Evolutionary conservation across 2,888 invertebrate species (phyloP), one percentile per base, ranked within the genome.

Genomic region (Platynereis dumerilii): DNA sequence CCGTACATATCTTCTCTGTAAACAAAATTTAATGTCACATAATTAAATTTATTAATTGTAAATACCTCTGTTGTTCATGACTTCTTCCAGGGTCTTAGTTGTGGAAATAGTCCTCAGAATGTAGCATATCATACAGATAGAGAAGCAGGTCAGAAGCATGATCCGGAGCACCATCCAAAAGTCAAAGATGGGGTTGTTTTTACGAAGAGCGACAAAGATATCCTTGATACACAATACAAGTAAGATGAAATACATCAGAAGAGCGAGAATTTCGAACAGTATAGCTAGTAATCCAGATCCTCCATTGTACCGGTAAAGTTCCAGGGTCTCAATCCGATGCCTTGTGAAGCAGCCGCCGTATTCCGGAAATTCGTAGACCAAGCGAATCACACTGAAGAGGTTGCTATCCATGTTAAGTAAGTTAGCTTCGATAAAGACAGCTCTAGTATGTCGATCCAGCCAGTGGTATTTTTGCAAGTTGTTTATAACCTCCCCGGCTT

Each of bases 361-460:
- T 2, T 45, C 17, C 1, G 75, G 73, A 67, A 78, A 76, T 68
- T 80, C 80, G 0, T 74, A 75, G 1, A 72, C 66, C 27, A 77
- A 68, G 39, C 71, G 72, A 1, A 74, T 69, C 56, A 74, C 75
- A 7, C 71, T 69, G 65, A 78, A 76, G 52, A 77, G 68, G 60
- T 78, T 77, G 3, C 72, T 71, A 67, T 78, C 75, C 3, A 76
- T 74, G 65, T 78, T 78, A 64, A 75, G 78, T 1, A 80, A 55
- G 15, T 75, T 78, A 57, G 76, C 76, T 59, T 80, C 80, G 15
- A 78, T 61, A 45, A 77, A 68, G 15, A 80, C 70, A 3, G 75
- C 75, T 58, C 78, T 62, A 0, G 79, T 77, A 20, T 75, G 71
- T 29, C 73, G 58, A 65, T 80, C 78, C 5, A 79, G 58, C 80